Evolutionary conservation across 1,140 invertebrate species (phyloP).

Genomic region (Adoxophyes honmai): DNA sequence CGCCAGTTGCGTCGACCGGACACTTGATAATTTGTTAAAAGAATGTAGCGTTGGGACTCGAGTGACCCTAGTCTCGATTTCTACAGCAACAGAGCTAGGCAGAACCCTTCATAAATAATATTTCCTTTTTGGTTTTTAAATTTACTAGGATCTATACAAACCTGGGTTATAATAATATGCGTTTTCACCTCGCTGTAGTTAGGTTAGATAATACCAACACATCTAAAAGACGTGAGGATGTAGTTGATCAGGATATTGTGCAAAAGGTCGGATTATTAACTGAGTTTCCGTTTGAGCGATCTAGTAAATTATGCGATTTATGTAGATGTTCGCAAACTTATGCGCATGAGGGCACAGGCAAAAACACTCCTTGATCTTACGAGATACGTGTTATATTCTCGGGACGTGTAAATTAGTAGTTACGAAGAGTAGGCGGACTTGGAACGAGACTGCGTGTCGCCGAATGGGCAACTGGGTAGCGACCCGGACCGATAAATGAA

Average conservation of each 20-base stretch:
- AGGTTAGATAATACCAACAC: no score
- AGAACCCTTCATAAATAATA: no score
- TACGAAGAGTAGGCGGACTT: not conserved
- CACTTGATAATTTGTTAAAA: no score
- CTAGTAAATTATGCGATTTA: conserved; percentile 41
- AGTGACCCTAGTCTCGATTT: no score
- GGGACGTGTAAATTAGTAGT: not conserved
- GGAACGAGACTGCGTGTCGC: conserved; percentile 39
- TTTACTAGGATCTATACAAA: no score
- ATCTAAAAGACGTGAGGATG: conserved; percentile 11
- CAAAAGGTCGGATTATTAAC: conserved; percentile 33
- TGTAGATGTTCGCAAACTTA: conserved; percentile 27
- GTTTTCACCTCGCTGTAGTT: no score
- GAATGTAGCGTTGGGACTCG: no score
- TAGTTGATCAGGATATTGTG: conserved; percentile 37
- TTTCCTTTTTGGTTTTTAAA: no score
- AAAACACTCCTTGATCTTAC: not conserved
- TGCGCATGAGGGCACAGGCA: not conserved
- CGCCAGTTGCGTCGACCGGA: no score
- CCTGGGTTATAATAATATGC: no score
- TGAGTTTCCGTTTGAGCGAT: conserved; percentile 40
- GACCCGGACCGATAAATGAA: conserved; percentile 26
- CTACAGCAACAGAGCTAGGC: no score
- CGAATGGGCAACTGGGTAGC: conserved; percentile 16
- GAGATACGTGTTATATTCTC: not conserved